These are phyloP conservation scores for Onychomys arenicola DNA, from an alignment of 2,797 vertebrate genomes.

Conservation along the genomic window DNA sequence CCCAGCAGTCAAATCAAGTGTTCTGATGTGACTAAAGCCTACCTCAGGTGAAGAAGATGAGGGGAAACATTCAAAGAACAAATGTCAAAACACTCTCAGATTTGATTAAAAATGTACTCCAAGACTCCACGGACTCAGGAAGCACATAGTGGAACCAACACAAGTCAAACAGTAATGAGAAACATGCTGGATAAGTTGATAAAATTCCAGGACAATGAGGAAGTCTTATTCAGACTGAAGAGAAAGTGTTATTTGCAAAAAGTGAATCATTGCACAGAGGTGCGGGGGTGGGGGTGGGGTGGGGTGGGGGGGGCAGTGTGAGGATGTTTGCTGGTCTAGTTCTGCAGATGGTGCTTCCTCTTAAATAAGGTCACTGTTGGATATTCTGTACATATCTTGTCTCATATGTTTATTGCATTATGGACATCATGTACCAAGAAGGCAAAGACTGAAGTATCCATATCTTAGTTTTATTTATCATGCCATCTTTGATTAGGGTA, in stretches of 20 bases:
- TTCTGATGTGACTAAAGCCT: neutral
- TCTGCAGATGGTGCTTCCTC: neutral
- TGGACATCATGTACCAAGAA: neutral
- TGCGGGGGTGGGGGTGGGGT: too few relatives aligned
- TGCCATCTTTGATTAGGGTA: neutral
- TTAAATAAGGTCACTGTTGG: neutral
- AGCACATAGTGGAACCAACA: constrained; percentile 14
- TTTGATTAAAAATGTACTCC: constrained; percentile 44
- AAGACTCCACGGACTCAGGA: constrained; percentile 24
- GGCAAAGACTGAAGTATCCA: neutral
- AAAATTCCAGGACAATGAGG: neutral
- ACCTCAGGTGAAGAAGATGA: neutral
- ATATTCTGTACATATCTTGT: neutral
- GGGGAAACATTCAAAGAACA: neutral
- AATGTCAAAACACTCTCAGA: neutral
- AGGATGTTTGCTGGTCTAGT: neutral
- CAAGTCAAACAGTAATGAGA: neutral
- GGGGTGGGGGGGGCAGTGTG: too few relatives aligned
- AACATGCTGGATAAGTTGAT: neutral
- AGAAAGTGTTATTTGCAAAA: neutral
- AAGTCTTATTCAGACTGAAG: neutral
- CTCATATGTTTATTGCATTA: neutral
- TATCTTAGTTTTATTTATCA: neutral
- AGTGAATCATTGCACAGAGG: too few relatives aligned
- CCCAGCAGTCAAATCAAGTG: neutral